These are phyloP conservation scores for Meda fulgida DNA, from an alignment of 2,797 vertebrate species.

Conservation along the genomic window DNA sequence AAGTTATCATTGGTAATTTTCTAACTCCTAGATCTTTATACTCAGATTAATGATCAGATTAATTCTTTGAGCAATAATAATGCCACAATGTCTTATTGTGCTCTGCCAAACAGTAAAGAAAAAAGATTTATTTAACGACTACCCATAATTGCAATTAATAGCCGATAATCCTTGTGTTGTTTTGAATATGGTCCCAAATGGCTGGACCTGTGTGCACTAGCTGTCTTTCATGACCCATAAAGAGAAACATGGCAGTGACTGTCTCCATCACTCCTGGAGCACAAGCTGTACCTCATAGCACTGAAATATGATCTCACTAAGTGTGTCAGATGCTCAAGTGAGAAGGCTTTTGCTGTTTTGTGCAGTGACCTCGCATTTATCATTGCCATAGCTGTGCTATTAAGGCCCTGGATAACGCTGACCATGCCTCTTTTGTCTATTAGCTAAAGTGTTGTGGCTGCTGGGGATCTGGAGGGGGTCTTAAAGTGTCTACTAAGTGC, in stretches of 20 bases:
- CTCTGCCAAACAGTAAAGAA: not conserved
- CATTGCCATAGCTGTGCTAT: constrained; percentile 78
- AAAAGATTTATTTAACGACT: constrained; percentile 11
- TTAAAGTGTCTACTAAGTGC: constrained; percentile 42
- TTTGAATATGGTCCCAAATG: not conserved
- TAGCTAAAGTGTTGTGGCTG: constrained; percentile 79
- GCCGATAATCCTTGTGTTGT: not conserved
- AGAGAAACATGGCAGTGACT: constrained; percentile 6
- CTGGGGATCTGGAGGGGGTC: constrained; percentile 44
- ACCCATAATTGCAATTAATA: constrained; percentile 30
- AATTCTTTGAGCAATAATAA: not conserved
- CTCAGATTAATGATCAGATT: not conserved
- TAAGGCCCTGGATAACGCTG: constrained; percentile 77
- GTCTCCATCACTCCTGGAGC: constrained; percentile 34
- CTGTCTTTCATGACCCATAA: not conserved
- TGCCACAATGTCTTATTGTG: not conserved
- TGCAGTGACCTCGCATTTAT: constrained; percentile 75
- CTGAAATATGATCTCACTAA: constrained; percentile 53
- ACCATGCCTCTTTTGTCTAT: constrained; percentile 79
- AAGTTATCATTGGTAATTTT: not conserved
- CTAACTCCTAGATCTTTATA: not conserved
- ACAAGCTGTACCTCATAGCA: constrained; percentile 1
- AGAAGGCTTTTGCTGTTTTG: constrained; percentile 39
- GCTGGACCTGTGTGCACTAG: not conserved
- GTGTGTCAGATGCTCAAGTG: constrained; percentile 48